Percentiles rank a stretch among this genome's conserved stretches.
phyloP scores from a whole-genome alignment of 2,113 vertebrate species.

The Lagopus muta region DNA sequence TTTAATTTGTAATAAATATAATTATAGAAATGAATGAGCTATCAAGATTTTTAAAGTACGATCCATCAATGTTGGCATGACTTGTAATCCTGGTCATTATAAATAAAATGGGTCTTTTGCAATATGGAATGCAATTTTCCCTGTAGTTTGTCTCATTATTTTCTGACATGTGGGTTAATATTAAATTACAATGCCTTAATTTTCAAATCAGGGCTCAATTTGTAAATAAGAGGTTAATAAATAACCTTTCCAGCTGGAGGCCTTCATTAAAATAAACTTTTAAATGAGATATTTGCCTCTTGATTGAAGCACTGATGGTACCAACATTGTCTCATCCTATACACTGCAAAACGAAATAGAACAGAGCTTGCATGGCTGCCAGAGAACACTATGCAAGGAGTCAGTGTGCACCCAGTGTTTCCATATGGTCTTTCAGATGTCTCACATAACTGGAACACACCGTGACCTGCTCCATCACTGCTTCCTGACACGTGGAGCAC shows the following conservation, averaged over 20 bases:
- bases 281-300: slow-evolving; percentile 20
- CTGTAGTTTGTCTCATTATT: slow-evolving; percentile 82
- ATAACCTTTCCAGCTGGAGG: slow-evolving; percentile 78
- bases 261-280: slow-evolving; percentile 64
- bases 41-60: slow-evolving; percentile 85
- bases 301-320: not conserved
- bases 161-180: slow-evolving; percentile 83
- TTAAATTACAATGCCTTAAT: slow-evolving; percentile 84
- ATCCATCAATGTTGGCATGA: slow-evolving; percentile 88
- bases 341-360: not conserved
- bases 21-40: slow-evolving; percentile 94
- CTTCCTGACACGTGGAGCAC: not conserved
- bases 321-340: not conserved
- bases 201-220: slow-evolving; percentile 82
- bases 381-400: not conserved
- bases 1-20: slow-evolving; percentile 87
- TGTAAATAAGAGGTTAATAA: slow-evolving; percentile 82
- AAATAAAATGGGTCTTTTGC: slow-evolving; percentile 83
- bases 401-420: not conserved
- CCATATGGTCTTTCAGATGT: not conserved
- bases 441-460: not conserved
- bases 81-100: slow-evolving; percentile 83
- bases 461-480: not conserved
- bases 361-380: accelerated
- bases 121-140: slow-evolving; percentile 83